phyloP scores from a whole-genome alignment of 2,888 invertebrate genomes.

The Amiota minor region DNA sequence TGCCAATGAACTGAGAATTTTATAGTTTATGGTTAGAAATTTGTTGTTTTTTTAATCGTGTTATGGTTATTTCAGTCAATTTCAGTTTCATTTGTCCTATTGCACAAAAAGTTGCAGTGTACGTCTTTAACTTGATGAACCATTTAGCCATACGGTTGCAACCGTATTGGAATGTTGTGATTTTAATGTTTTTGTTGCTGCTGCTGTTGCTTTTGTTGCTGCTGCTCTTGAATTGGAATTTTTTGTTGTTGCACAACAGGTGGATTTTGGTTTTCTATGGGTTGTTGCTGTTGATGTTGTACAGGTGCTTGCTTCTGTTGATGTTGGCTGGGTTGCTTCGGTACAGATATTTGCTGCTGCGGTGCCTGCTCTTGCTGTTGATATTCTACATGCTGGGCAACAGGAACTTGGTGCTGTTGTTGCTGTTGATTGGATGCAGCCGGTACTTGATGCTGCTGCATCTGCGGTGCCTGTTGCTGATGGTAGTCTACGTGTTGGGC shows the following conservation, averaged over 20 bases:
- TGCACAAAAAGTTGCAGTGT: conserved; percentile 1
- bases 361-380: conserved; percentile 41
- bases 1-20: not conserved
- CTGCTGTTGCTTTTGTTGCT: conserved; percentile 30
- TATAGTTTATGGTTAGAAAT: not conserved
- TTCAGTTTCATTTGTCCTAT: conserved; percentile 13
- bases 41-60: not conserved
- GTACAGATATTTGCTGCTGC: conserved; percentile 48
- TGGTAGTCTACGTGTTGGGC: conserved; percentile 50
- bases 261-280: conserved; percentile 31
- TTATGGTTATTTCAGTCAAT: conserved; percentile 8
- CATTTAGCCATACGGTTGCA: not conserved
- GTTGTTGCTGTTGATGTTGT: conserved; percentile 52
- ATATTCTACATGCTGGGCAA: conserved; percentile 49
- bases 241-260: conserved; percentile 40
- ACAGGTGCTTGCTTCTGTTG: conserved; percentile 54
- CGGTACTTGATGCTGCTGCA: conserved; percentile 53
- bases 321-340: conserved; percentile 51
- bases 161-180: conserved; percentile 46
- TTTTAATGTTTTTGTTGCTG: conserved; percentile 31
- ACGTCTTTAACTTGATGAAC: not conserved
- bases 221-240: conserved; percentile 39
- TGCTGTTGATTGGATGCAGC: conserved; percentile 46
- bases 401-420: conserved; percentile 56
- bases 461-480: conserved; percentile 53